Evolutionary conservation across 2,113 vertebrate genomes (phyloP).

Genomic region (Machaerirhynchus nigripectus): DNA sequence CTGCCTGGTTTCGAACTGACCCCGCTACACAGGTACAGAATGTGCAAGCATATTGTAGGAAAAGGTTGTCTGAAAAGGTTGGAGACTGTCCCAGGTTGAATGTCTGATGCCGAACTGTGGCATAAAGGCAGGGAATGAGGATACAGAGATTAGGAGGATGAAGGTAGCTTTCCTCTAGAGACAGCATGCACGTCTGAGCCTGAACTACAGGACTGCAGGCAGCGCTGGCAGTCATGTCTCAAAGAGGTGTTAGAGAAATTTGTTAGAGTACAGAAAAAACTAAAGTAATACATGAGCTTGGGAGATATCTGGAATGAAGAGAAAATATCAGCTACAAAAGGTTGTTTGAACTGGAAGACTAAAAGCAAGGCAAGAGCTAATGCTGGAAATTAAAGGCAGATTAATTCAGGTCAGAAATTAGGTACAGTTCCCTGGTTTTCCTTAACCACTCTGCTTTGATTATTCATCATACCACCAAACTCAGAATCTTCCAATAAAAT

Average conservation of each 20-base stretch:
- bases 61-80: background rate
- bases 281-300: background rate
- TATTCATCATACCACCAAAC: background rate
- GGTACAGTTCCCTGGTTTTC: background rate
- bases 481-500: background rate
- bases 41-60: accelerated
- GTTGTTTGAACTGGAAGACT: background rate
- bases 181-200: background rate
- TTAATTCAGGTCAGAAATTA: background rate
- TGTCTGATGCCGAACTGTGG: background rate
- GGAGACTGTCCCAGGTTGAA: background rate
- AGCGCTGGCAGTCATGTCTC: background rate
- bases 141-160: background rate
- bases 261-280: background rate
- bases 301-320: background rate
- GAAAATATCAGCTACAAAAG: background rate
- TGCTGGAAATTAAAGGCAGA: background rate
- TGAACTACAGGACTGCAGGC: background rate
- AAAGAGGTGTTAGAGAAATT: background rate
- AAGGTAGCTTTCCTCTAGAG: background rate
- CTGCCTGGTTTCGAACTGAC: too few species aligned
- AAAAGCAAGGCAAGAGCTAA: background rate
- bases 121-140: background rate
- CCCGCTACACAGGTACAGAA: background rate
- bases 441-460: background rate